Evolutionary conservation across 2,797 vertebrate species (phyloP), one percentile per base, ranked within the genome.

Genomic region (Paedocypris micromegethes): DNA sequence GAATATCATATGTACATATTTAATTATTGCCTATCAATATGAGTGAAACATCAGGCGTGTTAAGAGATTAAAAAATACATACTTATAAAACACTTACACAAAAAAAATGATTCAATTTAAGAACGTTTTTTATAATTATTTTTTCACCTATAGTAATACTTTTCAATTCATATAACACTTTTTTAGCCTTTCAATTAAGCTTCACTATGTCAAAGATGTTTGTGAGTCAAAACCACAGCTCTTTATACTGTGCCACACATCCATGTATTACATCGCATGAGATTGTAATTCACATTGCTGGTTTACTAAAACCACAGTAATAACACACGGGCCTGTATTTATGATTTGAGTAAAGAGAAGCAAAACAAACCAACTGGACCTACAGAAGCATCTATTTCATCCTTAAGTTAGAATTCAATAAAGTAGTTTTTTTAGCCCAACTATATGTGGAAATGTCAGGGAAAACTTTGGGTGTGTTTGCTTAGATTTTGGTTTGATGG

Each of bases 301-400:
- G 66, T 58, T 70, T 72, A 68, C 46, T 52, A 66, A 69, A 76
- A 76, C 72, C 74, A 5, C 72, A 69, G 65, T 56, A 68, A 66
- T 76, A 60, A 59, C 6, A 55, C 2, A 38, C 72, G 70, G 41
- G 39, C 52, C 43, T 64, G 48, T 75, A 74, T 79, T 79, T 77
- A 72, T 50, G 37, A 68, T 58, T 46, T 42, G 54, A 69, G 57
- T 42, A 51, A 46, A 52, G 63, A 52, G 37, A 49, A n/a, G 53
- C 23, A 40, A 70, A 64, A 50, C 49, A 58, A 70, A 60, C 66
- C 58, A 59, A 75, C 62, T 45, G 54, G 44, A 54, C 58, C 37
- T 72, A 68, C n/a, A 51, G 37, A 60, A 66, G 62, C 39, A 9
- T 55, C 56, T 44, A 9, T 48, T 46, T 57, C 46, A 54, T 41